phyloP scores from a whole-genome alignment of 2,888 invertebrate species.

The Tenthredo mesomela region DNA sequence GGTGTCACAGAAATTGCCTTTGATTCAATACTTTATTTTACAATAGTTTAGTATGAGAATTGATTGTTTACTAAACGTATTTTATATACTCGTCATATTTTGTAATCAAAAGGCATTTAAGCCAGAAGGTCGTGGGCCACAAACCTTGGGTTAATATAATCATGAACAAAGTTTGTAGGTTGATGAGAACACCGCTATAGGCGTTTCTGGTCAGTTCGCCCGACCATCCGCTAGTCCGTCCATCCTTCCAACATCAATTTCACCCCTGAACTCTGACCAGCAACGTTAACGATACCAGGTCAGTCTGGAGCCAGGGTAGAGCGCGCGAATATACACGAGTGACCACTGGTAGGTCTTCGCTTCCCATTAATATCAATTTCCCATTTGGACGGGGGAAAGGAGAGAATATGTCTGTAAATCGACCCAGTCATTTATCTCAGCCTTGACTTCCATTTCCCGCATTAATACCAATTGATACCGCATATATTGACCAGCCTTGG shows the following conservation, averaged over 20 bases:
- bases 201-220: constrained; percentile 21
- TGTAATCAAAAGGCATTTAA: neutral
- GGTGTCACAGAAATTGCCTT: neutral
- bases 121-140: constrained; percentile 3
- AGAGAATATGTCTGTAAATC: constrained; percentile 60
- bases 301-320: constrained; percentile 34
- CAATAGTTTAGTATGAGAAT: neutral
- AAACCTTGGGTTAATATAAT: constrained; percentile 41
- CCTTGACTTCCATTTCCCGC: constrained; percentile 63
- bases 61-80: neutral
- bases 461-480: constrained; percentile 71
- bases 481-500: neutral
- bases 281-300: constrained; percentile 50
- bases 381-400: constrained; percentile 62
- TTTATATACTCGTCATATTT: neutral
- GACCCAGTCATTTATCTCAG: constrained; percentile 71
- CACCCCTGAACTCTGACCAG: constrained; percentile 49
- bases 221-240: constrained; percentile 19
- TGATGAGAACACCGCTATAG: constrained; percentile 44
- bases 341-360: constrained; percentile 61
- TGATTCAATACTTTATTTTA: neutral
- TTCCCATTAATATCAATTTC: constrained; percentile 75
- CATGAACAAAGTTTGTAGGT: constrained; percentile 45
- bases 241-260: constrained; percentile 39
- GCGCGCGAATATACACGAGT: constrained; percentile 55